Base-by-base conservation (phyloP, 2,113 vertebrate genomes). In the Symphodus melops region DNA sequence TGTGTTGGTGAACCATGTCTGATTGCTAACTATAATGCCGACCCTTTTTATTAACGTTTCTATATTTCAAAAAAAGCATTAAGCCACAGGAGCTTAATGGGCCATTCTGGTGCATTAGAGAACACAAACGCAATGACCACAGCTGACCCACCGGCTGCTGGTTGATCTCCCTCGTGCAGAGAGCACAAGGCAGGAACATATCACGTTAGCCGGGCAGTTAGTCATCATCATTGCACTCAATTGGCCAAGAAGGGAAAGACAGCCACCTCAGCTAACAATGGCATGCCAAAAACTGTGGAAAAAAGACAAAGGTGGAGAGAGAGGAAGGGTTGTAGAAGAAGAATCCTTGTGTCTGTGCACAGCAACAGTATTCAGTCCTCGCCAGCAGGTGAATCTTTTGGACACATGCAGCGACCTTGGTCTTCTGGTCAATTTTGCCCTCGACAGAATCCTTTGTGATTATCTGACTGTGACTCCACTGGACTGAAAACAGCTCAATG, bases 401-500 rank as follows among this genome's bases (percentile, higher is more conserved):
- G 58, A 42, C 53, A 81, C 72, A 72, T 2, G 17, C 75, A 19
- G 67, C 89, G 85, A 92, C 92, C 90, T 92, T 91, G 88, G 55
- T 77, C 25, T 81, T 88, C 36, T 68, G 71, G 79, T 89, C 74
- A 90, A 77, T 91, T 92, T 88, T 21, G 58, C 64, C 65, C 70
- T n/a, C 85, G 88, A 68, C 28, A 68, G 66, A 84, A 82, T 67
- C 42, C 77, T 70, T 9, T 86, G 75, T 73, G 75, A 90, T 90
- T 86, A 91, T 84, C 76, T 75, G 86, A 84, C 84, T 81, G 65
- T 41, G 68, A 63, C 67, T 78, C 54, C 49, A 61, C 61, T 75
- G 77, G 48, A 75, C 79, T 64, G 75, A 85, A 92, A 91, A 85
- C 83, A 84, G 82, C 79, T 89, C 84, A 82, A 87, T 91, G 87